phyloP scores from a whole-genome alignment of 1,140 invertebrate genomes.

The Eciton burchellii region DNA sequence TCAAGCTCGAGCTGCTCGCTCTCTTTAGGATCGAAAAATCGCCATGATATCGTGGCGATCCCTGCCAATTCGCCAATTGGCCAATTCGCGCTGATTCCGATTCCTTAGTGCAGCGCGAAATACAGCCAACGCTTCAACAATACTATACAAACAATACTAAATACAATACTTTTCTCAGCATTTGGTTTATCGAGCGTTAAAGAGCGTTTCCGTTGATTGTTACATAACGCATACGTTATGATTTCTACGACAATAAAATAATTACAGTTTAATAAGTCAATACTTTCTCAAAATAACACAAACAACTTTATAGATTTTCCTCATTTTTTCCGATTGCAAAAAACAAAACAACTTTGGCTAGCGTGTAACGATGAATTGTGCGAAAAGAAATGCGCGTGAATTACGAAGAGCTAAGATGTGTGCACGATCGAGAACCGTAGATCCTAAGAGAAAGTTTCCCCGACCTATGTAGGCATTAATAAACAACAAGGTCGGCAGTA shows the following conservation, averaged over 20 bases:
- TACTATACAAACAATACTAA: no score
- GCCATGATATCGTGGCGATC: no score
- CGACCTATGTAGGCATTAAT: slow-evolving; percentile 46
- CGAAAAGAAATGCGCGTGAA: background rate
- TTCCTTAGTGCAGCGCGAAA: no score
- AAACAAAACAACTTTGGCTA: slow-evolving; percentile 6
- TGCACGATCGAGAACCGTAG: slow-evolving; percentile 43
- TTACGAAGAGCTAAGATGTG: slow-evolving; percentile 34
- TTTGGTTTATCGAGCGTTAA: background rate
- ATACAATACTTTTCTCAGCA: no score
- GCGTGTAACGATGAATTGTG: background rate
- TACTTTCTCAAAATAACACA: background rate
- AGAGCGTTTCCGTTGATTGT: background rate
- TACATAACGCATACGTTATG: background rate
- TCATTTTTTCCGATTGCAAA: background rate
- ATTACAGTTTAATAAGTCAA: background rate
- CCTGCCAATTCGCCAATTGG: no score
- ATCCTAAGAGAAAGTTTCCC: slow-evolving; percentile 49
- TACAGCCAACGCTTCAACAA: no score
- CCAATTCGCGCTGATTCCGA: no score
- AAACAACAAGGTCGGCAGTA: slow-evolving; percentile 56
- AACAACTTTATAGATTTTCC: background rate
- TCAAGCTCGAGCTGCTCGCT: no score
- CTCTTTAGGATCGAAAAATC: no score
- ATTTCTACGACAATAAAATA: background rate